Percentiles rank a stretch among this genome's conserved stretches.
Evolutionary conservation across 2,888 invertebrate species (phyloP).

Genomic region (Sepiola atlantica): DNA sequence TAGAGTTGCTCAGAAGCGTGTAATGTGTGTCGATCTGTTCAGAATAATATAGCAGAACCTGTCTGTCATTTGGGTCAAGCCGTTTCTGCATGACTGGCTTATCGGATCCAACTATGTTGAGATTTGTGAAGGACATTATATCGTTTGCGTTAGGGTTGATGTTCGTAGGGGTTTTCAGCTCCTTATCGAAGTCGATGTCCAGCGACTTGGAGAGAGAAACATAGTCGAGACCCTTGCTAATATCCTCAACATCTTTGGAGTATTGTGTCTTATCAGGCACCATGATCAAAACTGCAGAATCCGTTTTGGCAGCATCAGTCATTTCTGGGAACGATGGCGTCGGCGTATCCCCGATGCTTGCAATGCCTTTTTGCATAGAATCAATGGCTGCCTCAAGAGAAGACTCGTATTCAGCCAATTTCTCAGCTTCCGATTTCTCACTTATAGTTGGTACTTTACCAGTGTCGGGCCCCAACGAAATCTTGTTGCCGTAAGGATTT

Average conservation of each 20-base stretch:
- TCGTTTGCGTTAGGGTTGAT: constrained; percentile 45
- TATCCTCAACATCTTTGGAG: constrained; percentile 13
- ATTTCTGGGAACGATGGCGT: constrained; percentile 14
- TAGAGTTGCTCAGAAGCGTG: constrained; percentile 85
- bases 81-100: constrained; percentile 49
- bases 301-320: neutral
- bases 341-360: neutral
- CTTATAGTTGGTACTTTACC: neutral
- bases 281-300: neutral
- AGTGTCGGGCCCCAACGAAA: neutral
- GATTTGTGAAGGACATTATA: constrained; percentile 32
- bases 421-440: constrained; percentile 46
- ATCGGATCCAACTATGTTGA: constrained; percentile 18
- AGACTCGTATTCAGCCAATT: constrained; percentile 44
- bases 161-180: constrained; percentile 50
- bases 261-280: neutral
- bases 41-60: constrained; percentile 89
- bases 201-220: constrained; percentile 39
- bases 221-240: constrained; percentile 36
- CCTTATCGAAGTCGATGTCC: constrained; percentile 45
- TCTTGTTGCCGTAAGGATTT: neutral
- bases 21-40: constrained; percentile 90
- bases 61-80: constrained; percentile 84
- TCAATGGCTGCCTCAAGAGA: constrained; percentile 34
- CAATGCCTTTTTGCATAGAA: constrained; percentile 39